Evolutionary conservation across 1,140 invertebrate genomes (phyloP).

Genomic region (Drosophila ficusphila): DNA sequence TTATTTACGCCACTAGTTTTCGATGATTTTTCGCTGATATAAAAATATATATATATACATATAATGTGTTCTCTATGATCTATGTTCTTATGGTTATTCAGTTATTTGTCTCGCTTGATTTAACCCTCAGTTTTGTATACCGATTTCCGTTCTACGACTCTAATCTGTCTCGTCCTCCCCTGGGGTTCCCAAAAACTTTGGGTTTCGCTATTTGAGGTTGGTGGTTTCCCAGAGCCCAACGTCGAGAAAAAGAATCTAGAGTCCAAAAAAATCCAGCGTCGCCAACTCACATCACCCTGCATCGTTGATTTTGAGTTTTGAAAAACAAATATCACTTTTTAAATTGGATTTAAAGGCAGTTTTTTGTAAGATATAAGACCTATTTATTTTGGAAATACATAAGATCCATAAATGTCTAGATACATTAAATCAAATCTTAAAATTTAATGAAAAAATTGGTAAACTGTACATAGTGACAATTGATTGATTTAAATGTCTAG

Average conservation of each 20-base stretch:
- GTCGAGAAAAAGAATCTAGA: conserved; percentile 36
- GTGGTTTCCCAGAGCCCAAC: conserved; percentile 59
- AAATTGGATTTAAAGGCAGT: no score
- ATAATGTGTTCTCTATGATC: conserved; percentile 35
- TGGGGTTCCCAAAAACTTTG: neutral
- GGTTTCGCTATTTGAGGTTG: conserved; percentile 17
- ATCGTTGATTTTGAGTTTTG: conserved; percentile 26
- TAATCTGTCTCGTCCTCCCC: conserved; percentile 35
- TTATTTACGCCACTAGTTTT: conserved; percentile 33
- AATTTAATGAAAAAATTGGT: no score
- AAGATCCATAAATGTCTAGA: neutral
- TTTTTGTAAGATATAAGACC: neutral
- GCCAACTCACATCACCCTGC: conserved; percentile 26
- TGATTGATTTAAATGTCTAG: neutral
- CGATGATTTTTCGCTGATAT: conserved; percentile 41
- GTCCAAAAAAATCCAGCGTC: conserved; percentile 39
- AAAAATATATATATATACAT: conserved; percentile 50
- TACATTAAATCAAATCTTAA: no score
- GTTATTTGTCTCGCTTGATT: conserved; percentile 28
- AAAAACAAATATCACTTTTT: neutral
- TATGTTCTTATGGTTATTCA: conserved; percentile 42
- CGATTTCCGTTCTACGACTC: conserved; percentile 27
- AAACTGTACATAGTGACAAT: neutral
- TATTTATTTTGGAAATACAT: neutral
- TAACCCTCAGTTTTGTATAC: conserved; percentile 22